Evolutionary conservation across 1,140 invertebrate species (phyloP).

Genomic region (Saccostrea cuccullata): DNA sequence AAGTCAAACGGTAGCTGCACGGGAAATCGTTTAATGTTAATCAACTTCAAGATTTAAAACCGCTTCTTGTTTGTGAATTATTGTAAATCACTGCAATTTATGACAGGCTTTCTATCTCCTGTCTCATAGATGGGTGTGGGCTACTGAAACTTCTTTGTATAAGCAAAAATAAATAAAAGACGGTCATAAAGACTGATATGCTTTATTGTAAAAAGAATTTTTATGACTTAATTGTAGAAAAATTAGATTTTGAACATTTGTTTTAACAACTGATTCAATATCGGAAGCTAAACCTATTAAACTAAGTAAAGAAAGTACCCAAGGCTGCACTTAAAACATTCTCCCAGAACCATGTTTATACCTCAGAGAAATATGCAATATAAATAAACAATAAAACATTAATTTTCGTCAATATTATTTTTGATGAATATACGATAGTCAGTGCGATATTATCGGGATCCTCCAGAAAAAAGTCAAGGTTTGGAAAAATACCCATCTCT

Average conservation of each 20-base stretch:
- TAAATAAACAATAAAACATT: slow-evolving; percentile 23
- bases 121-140: neutral
- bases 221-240: slow-evolving; percentile 1
- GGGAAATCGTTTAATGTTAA: slow-evolving; percentile 32
- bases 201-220: slow-evolving; percentile 14
- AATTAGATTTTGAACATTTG: slow-evolving; percentile 5
- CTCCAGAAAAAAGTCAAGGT: neutral
- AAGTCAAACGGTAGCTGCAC: slow-evolving; percentile 41
- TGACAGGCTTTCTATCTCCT: neutral
- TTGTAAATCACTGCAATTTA: slow-evolving; percentile 17
- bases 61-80: neutral
- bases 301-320: slow-evolving; percentile 8
- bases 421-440: neutral
- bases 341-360: neutral
- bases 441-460: neutral
- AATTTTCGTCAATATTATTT: neutral
- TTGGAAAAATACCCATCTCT: neutral
- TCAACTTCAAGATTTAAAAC: slow-evolving; percentile 26
- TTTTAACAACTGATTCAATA: slow-evolving; percentile 18
- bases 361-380: neutral
- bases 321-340: slow-evolving; percentile 10
- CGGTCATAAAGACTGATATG: neutral
- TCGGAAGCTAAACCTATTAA: neutral
- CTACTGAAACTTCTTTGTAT: neutral
- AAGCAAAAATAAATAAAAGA: neutral